Evolutionary conservation across 2,797 vertebrate genomes (phyloP).

Genomic region (Garrulus glandarius): DNA sequence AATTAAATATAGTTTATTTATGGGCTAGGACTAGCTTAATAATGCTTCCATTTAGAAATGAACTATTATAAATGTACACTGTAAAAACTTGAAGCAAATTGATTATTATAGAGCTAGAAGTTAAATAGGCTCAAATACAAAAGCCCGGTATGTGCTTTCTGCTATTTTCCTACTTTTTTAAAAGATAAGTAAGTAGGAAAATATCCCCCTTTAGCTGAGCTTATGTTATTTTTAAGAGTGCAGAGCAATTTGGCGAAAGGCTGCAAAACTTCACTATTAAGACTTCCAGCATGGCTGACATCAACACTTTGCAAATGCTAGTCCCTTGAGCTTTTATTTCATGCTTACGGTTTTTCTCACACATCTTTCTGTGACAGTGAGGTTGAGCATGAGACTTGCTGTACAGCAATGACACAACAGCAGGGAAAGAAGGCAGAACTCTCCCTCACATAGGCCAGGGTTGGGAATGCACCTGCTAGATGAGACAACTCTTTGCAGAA

Average conservation of each 20-base stretch:
- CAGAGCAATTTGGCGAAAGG: neutral
- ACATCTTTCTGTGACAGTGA: neutral
- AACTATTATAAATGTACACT: neutral
- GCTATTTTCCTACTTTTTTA: neutral
- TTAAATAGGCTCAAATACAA: neutral
- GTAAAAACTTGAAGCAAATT: neutral
- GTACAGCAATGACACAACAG: neutral
- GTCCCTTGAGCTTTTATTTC: neutral
- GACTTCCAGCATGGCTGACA: neutral
- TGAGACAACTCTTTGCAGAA: neutral
- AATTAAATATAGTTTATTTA: neutral
- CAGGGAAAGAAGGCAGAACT: neutral
- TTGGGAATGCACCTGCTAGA: neutral
- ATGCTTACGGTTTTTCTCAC: neutral
- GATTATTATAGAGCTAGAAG: neutral
- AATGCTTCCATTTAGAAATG: neutral
- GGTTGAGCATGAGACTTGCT: neutral
- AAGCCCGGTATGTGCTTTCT: neutral
- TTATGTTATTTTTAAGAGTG: neutral
- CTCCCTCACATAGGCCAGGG: rapidly evolving
- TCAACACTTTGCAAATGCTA: neutral
- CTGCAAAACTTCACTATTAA: neutral
- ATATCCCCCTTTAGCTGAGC: neutral
- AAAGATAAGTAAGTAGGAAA: neutral
- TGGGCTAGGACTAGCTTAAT: neutral